These are phyloP conservation scores for Ethmia dodecea DNA, from an alignment of 2,888 invertebrate genomes.

Conservation along the genomic window DNA sequence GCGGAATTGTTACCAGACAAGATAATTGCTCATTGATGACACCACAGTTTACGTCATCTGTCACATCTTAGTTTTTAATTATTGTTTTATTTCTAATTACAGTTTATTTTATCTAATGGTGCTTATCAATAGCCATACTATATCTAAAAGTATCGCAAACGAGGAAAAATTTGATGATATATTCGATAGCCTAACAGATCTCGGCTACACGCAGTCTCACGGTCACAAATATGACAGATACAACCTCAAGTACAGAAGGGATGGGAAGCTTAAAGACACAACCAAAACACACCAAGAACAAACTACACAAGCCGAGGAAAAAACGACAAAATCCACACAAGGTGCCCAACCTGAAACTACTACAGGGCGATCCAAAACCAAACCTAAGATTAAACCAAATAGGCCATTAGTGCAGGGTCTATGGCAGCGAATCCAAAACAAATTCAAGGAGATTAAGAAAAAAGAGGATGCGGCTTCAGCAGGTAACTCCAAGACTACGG, in stretches of 20 bases:
- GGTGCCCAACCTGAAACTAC: not conserved
- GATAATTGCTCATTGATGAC: too few relatives aligned
- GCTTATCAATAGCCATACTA: slow-evolving; percentile 45
- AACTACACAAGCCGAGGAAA: not conserved
- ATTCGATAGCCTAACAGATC: slow-evolving; percentile 27
- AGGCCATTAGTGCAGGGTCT: too few relatives aligned
- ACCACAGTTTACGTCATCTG: too few relatives aligned
- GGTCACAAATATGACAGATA: slow-evolving; percentile 17
- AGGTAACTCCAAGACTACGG: not conserved
- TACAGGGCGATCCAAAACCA: not conserved
- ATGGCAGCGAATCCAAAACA: not conserved
- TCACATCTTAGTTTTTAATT: too few relatives aligned
- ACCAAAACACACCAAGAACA: not conserved
- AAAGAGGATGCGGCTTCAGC: too few relatives aligned
- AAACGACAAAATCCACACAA: not conserved
- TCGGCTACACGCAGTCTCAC: slow-evolving; percentile 19
- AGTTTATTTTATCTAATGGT: slow-evolving; percentile 64
- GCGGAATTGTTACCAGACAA: too few relatives aligned
- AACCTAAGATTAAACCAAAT: too few relatives aligned
- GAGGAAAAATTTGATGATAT: slow-evolving; percentile 28
- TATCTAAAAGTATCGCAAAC: slow-evolving; percentile 51
- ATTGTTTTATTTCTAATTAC: slow-evolving; percentile 28
- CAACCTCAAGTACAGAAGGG: not conserved
- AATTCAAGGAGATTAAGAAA: too few relatives aligned
- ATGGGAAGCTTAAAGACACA: not conserved